Percentiles rank a stretch among this genome's conserved stretches.
Evolutionary conservation across 2,113 vertebrate species (phyloP).

Genomic region (Plecturocebus donacophilus): DNA sequence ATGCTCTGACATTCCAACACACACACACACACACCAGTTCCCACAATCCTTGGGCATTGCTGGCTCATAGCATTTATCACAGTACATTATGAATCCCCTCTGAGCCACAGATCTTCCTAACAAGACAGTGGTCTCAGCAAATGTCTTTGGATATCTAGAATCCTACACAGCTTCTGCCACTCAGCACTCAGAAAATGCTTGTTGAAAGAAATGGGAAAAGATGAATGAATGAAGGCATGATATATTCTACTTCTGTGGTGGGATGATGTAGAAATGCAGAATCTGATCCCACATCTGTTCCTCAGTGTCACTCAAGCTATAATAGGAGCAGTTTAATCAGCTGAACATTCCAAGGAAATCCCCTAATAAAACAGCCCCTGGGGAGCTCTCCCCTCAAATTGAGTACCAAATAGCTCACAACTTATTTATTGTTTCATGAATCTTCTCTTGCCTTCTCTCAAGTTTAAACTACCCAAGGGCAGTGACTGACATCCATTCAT

Average conservation of each 20-base stretch:
- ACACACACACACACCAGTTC: background rate
- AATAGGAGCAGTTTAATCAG: constrained; percentile 2
- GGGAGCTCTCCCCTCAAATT: background rate
- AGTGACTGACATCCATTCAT: background rate
- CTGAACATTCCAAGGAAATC: background rate
- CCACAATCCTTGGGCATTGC: background rate
- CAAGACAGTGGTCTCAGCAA: background rate
- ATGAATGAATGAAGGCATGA: background rate
- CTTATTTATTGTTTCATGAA: constrained; percentile 11
- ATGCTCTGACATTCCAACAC: background rate
- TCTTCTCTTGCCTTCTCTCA: background rate
- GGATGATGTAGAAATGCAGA: background rate
- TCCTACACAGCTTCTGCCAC: background rate
- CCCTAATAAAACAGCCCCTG: background rate
- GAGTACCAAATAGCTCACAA: background rate
- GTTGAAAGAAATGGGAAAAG: background rate
- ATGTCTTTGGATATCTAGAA: background rate
- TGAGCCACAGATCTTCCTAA: background rate
- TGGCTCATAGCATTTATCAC: background rate
- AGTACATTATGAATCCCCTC: background rate
- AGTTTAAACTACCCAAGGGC: constrained; percentile 5
- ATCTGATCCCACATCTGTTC: background rate
- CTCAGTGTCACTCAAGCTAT: background rate
- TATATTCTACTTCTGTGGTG: background rate
- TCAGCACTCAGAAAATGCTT: background rate